Percentiles rank a stretch among this genome's conserved stretches.
Conservation (phyloP, 2,888 invertebrate species). For the Tholera decimalis region DNA sequence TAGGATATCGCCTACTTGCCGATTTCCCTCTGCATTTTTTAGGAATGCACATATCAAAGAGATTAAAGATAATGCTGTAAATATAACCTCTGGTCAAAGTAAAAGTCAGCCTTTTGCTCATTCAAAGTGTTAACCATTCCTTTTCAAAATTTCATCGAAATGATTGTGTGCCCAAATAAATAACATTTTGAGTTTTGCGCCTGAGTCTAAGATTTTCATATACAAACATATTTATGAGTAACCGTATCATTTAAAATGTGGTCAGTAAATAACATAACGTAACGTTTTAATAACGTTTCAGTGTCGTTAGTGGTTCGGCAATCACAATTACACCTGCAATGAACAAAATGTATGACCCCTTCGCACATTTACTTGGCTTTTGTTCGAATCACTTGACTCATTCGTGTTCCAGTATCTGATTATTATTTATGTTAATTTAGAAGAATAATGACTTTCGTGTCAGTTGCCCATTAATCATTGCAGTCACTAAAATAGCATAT, state of each 20-base stretch:
- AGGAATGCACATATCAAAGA: too few relatives aligned
- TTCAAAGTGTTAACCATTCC: too few relatives aligned
- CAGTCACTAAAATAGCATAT: slow-evolving; percentile 9
- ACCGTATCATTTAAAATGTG: background rate
- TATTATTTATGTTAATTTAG: slow-evolving; percentile 19
- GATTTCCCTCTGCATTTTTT: too few relatives aligned
- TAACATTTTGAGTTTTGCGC: background rate
- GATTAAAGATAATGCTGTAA: too few relatives aligned
- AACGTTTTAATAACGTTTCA: slow-evolving; percentile 50
- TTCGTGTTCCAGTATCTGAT: slow-evolving; percentile 22
- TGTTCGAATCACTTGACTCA: slow-evolving; percentile 35
- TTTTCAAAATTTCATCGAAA: too few relatives aligned
- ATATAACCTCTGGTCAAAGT: too few relatives aligned
- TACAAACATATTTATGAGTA: background rate
- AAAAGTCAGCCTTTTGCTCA: too few relatives aligned
- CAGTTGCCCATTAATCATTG: slow-evolving; percentile 22
- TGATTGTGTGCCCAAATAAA: too few relatives aligned
- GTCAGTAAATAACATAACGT: background rate
- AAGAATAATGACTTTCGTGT: slow-evolving; percentile 40
- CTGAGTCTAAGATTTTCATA: background rate
- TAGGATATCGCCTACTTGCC: too few relatives aligned
- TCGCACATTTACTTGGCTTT: slow-evolving; percentile 25
- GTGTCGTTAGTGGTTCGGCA: slow-evolving; percentile 37
- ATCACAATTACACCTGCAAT: slow-evolving; percentile 15
- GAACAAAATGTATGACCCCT: slow-evolving; percentile 24